Evolutionary conservation across 2,888 invertebrate species (phyloP), one percentile per base, ranked within the genome.

Genomic region (Blastobasis adustella): DNA sequence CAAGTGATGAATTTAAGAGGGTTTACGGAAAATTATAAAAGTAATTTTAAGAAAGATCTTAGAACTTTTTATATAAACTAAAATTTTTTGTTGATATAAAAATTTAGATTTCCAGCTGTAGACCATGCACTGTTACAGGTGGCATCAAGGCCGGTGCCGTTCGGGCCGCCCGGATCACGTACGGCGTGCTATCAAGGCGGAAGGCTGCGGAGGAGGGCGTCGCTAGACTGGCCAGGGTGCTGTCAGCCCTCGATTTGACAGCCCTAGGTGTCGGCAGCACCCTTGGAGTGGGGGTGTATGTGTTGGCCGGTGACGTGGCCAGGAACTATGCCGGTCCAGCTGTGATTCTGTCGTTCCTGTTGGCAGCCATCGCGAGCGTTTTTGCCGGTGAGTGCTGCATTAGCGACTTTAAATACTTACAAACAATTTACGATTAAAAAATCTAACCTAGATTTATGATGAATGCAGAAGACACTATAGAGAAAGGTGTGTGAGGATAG

Each of bases 261-360:
- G 93, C 95, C 0, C 79, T 97, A 43, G 97, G 93, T 0, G 92
- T 95, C 37, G 95, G 95, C 43, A 93, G 94, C 57, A 95, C 95
- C 0, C 90, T 98, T 9, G 97, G 97, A 0, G 95, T 97, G 4
- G 97, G 97, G 0, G 95, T 97, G 44, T 98, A 98, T 71, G 96
- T 97, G 36, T 76, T 98, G 50, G 96, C 95, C 37, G 96, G 96
- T 0, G 92, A 94, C 56, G 96, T 96, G 1, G 94, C 96, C 5
- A 94, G 93, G 77, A 90, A 90, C 55, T 91, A 91, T 49, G 95
- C 96, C 0, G 97, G 97, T 0, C 97, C 98, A 0, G 95, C 96
- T 0, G 95, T 97, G 0, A 90, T 95, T 38, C 74, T 98, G 23
- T 96, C 96, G 1, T 97, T 97, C 69, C 83, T 96, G n/a, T 90